Base-by-base conservation (phyloP, 2,113 vertebrate genomes). In the Platycercus adscitus region DNA sequence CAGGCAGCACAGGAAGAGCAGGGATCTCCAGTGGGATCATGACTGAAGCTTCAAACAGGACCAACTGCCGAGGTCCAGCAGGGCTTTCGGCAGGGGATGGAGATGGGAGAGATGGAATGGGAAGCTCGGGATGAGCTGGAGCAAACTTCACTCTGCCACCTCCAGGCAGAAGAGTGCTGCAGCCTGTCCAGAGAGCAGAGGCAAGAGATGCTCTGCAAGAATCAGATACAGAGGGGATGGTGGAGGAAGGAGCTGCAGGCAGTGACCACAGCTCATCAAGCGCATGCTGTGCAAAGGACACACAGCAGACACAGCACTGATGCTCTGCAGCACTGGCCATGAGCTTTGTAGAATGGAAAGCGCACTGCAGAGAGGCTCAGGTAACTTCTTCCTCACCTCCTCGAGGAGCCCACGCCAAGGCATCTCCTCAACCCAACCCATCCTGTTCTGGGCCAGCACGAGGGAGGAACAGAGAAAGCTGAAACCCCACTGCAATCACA, bases 391-490 rank as follows among this genome's bases (percentile, higher is more conserved):
- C 68, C 63, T 66, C 92, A 60, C 26, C 12, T 91, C 44, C 56
- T 49, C 6, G 41, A 80, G 10, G 33, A 65, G 80, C 31, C 60
- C 68, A 33, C 9, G 69, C 24, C 58, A 81, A 92, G 37, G 19
- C 63, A 50, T 60, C 58, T 58, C 31, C 31, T 76, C 50, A 80
- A n/a, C 23, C 75, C 44, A 84, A 29, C 26, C 37, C 52, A 47
- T 31, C 52, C 82, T 33, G 35, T 3, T 24, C 76, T 86, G 90
- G 35, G 55, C 60, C 80, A 88, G 69, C 64, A 63, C 0, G 8
- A 95, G 80, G 60, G 92, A 94, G 69, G 92, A 88, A 49, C 5
- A 43, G 53, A 18, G 78, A 96, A 96, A 96, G 64, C 71, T 90
- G 86, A 96, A 97, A 95, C 85, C 63, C 60, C 73, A 26, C 24